Evolutionary conservation across 2,113 vertebrate genomes (phyloP).

Genomic region (Morphnarchus princeps): DNA sequence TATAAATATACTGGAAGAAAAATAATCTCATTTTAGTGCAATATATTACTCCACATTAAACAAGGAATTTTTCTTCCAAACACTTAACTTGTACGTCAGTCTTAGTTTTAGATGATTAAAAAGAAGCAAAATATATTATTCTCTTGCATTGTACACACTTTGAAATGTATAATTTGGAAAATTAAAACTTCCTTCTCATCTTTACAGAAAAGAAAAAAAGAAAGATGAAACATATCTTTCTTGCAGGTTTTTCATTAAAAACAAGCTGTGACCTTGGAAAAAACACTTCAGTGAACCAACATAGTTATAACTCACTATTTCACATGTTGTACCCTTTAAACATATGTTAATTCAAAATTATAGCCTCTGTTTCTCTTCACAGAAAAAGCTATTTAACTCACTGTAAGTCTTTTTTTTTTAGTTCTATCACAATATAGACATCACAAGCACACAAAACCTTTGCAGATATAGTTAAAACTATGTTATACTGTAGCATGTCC

Average conservation of each 20-base stretch:
- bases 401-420: background rate
- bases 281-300: background rate
- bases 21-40: background rate
- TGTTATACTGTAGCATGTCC: background rate
- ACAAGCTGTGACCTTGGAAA: background rate
- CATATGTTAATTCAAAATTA: background rate
- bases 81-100: background rate
- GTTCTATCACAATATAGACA: background rate
- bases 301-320: background rate
- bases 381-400: background rate
- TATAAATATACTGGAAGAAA: constrained; percentile 7
- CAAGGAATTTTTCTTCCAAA: background rate
- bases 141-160: background rate
- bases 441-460: background rate
- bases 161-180: background rate
- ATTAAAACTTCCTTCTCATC: background rate
- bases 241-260: background rate
- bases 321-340: background rate
- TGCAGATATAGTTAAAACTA: background rate
- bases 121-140: background rate
- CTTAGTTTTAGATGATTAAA: background rate
- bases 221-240: background rate
- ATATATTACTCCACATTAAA: background rate
- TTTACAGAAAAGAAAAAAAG: background rate
- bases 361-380: background rate